These are phyloP conservation scores for Tragelaphus imberbis DNA, from an alignment of 2,113 vertebrate species.

Conservation along the genomic window DNA sequence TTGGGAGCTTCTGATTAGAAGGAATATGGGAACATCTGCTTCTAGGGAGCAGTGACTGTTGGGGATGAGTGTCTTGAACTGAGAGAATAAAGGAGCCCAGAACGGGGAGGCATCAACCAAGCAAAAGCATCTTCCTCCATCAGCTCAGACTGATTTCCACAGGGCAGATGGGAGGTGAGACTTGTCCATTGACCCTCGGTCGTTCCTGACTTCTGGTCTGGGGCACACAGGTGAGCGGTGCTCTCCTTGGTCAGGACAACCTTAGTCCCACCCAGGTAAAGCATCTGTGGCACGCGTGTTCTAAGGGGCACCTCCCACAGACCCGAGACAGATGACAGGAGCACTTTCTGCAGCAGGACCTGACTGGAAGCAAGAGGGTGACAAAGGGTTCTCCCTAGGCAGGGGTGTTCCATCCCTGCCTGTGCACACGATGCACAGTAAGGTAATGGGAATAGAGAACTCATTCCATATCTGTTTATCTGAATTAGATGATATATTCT, in stretches of 20 bases:
- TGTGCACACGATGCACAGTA: too few species aligned
- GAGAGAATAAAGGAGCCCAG: background rate
- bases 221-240: background rate
- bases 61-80: background rate
- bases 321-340: background rate
- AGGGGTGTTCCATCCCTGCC: background rate
- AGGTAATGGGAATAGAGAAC: too few species aligned
- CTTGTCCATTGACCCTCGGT: background rate
- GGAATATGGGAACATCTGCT: background rate
- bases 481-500: background rate
- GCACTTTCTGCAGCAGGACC: background rate
- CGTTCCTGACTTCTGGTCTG: background rate
- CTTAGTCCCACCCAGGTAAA: background rate
- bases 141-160: background rate
- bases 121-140: background rate
- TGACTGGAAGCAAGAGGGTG: background rate
- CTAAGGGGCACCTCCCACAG: background rate
- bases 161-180: background rate
- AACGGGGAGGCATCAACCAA: background rate
- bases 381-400: background rate
- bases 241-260: background rate
- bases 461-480: too few species aligned
- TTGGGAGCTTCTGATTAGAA: background rate
- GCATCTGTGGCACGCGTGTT: fast-evolving
- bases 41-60: background rate